Conservation (phyloP, 2,888 invertebrate genomes). For the Drosophila subsilvestris region DNA sequence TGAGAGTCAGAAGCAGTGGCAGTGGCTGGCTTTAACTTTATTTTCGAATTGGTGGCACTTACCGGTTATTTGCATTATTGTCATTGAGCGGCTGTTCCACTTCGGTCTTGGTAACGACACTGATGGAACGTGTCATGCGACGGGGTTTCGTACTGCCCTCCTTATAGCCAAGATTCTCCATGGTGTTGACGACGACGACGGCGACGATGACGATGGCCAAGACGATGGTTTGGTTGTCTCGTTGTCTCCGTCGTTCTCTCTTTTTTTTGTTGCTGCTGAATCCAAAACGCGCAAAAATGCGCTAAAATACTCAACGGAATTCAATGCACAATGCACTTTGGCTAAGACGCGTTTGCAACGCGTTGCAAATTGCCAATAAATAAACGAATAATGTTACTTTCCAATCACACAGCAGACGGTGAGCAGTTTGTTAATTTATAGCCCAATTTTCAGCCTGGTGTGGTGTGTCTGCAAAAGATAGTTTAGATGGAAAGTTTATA, state of each 20-base stretch:
- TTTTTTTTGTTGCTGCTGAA: slow-evolving; percentile 16
- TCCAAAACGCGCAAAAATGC: slow-evolving; percentile 73
- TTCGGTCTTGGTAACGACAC: slow-evolving; percentile 84
- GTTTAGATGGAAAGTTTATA: slow-evolving; percentile 12
- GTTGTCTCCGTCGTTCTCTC: slow-evolving; percentile 6
- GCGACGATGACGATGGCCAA: slow-evolving; percentile 27
- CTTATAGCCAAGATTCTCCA: slow-evolving; percentile 89
- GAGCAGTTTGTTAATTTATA: slow-evolving; percentile 47
- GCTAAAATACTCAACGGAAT: slow-evolving; percentile 37
- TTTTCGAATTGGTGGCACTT: slow-evolving; percentile 60
- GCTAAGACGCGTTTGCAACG: slow-evolving; percentile 8
- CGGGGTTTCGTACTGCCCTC: slow-evolving; percentile 85
- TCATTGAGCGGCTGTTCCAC: slow-evolving; percentile 83
- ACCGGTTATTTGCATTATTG: slow-evolving; percentile 82
- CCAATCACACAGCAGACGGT: slow-evolving; percentile 54
- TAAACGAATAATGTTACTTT: slow-evolving; percentile 56
- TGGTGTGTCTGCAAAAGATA: slow-evolving; percentile 24
- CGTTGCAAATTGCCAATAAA: slow-evolving; percentile 20
- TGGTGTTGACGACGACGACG: slow-evolving; percentile 43
- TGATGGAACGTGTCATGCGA: slow-evolving; percentile 83
- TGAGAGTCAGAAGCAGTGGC: too few relatives aligned
- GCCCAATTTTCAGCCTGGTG: slow-evolving; percentile 49
- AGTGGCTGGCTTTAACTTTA: neutral
- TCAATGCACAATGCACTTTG: slow-evolving; percentile 29
- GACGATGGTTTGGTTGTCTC: slow-evolving; percentile 26